Evolutionary conservation across 2,888 invertebrate species (phyloP).

Genomic region (Argyra leucocephala): DNA sequence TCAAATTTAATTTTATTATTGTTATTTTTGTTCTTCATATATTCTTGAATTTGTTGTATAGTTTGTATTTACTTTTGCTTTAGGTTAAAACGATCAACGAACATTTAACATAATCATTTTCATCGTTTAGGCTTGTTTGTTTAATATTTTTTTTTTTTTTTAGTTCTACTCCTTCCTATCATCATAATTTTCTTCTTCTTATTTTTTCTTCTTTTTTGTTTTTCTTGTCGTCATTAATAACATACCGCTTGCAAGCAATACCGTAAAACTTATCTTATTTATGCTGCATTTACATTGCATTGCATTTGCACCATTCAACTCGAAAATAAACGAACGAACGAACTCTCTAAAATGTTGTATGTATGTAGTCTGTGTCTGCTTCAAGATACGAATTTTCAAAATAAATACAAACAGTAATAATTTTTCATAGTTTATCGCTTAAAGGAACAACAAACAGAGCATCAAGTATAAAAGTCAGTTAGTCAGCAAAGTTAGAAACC

Average conservation of each 20-base stretch:
- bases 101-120: conserved; percentile 6
- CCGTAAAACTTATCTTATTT: too few relatives aligned
- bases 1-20: not conserved
- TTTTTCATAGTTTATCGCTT: not conserved
- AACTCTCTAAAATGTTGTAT: too few relatives aligned
- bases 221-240: not conserved
- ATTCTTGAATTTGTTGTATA: not conserved
- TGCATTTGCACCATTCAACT: too few relatives aligned
- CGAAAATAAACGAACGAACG: not conserved
- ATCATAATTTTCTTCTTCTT: not conserved
- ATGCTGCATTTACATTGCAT: too few relatives aligned
- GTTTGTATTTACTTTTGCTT: not conserved
- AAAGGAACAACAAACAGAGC: not conserved
- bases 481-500: too few relatives aligned
- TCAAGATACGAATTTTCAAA: too few relatives aligned
- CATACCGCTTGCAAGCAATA: not conserved
- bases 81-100: conserved; percentile 6
- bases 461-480: too few relatives aligned
- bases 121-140: not conserved
- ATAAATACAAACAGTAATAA: not conserved
- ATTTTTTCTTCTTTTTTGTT: not conserved
- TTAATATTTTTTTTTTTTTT: not conserved
- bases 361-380: too few relatives aligned
- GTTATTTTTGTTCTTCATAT: not conserved
- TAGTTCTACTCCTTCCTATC: not conserved